A percentile compares a stretch with the other conserved stretches of the same genome.
Conservation (phyloP, 2,113 vertebrate species). For the Buteo buteo region DNA sequence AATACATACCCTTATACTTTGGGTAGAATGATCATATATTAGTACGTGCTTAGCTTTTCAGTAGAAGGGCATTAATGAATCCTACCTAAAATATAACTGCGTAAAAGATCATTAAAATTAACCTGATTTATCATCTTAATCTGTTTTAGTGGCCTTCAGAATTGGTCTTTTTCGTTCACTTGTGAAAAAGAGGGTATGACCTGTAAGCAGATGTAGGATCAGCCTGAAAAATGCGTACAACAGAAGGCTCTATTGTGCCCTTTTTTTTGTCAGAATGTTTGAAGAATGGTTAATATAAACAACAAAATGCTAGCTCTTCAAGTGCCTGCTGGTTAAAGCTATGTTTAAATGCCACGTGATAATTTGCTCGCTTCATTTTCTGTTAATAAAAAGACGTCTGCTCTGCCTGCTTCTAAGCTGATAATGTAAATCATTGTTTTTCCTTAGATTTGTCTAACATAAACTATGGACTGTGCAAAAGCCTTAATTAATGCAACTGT, state of each 20-base stretch:
- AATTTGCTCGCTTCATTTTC: not conserved
- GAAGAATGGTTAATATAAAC: slow-evolving; percentile 30
- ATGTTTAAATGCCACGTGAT: not conserved
- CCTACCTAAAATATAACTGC: not conserved
- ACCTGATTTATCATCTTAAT: not conserved
- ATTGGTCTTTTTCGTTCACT: not conserved
- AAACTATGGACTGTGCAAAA: not conserved
- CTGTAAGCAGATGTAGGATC: not conserved
- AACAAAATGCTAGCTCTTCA: not conserved
- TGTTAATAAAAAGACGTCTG: not conserved
- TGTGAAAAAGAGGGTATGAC: not conserved
- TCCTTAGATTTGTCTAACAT: not conserved
- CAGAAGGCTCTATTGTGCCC: slow-evolving; percentile 20
- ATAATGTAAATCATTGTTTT: not conserved
- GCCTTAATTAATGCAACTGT: not conserved
- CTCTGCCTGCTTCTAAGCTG: not conserved
- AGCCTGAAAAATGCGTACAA: not conserved
- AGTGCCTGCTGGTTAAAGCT: slow-evolving; percentile 10
- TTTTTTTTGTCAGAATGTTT: slow-evolving; percentile 11
- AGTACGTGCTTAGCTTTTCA: not conserved
- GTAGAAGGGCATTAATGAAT: not conserved
- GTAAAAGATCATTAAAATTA: not conserved
- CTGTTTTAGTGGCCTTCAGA: not conserved
- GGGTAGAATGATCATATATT: not conserved
- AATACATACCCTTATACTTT: not conserved